Evolutionary conservation across 2,888 invertebrate genomes (phyloP).

Genomic region (Syrphus vitripennis): DNA sequence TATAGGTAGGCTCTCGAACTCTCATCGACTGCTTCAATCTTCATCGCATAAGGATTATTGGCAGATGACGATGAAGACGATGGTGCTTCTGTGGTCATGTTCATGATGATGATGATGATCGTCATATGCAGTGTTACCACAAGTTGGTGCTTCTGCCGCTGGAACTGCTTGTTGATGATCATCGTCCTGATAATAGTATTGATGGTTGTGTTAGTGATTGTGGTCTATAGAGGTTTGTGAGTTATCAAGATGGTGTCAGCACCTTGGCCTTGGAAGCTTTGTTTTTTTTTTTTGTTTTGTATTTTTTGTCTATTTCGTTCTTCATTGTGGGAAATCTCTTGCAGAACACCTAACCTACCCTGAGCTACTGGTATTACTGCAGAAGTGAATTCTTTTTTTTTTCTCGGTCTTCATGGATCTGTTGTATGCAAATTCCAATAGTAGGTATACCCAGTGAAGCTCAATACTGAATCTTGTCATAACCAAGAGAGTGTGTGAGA

Average conservation of each 20-base stretch:
- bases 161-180: conserved; percentile 43
- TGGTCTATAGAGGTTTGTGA: conserved; percentile 29
- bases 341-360: not conserved
- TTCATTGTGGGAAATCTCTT: conserved; percentile 46
- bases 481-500: conserved; percentile 16
- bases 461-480: conserved; percentile 53
- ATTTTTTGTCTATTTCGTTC: not conserved
- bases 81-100: conserved; percentile 17
- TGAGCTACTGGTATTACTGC: conserved; percentile 51
- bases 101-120: conserved; percentile 43
- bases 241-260: conserved; percentile 64
- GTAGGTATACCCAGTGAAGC: not conserved
- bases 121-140: conserved; percentile 37
- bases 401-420: not conserved
- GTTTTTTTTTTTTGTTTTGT: not conserved
- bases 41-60: conserved; percentile 52
- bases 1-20: not conserved
- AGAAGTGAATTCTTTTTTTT: not conserved
- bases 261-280: conserved; percentile 63
- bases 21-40: conserved; percentile 47
- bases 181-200: conserved; percentile 45
- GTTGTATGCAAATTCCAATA: conserved; percentile 48
- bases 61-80: conserved; percentile 38
- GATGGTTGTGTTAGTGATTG: conserved; percentile 40
- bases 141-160: conserved; percentile 27